A percentile compares a stretch with the other conserved stretches of the same genome.
These are phyloP conservation scores for Ostrea edulis DNA, from an alignment of 1,140 invertebrate species.

Conservation along the genomic window DNA sequence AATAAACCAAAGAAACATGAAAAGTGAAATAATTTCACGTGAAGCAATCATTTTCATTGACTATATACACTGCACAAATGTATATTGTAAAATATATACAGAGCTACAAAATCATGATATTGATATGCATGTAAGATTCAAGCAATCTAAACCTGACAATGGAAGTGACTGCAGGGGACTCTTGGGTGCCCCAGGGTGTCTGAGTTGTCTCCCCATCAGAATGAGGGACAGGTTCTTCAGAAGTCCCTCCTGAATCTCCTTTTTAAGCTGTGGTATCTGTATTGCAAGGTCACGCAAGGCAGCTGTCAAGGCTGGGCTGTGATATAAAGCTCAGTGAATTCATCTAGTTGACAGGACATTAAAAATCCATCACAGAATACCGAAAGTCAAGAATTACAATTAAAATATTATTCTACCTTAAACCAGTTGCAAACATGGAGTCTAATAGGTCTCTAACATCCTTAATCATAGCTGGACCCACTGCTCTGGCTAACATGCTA, in stretches of 20 bases:
- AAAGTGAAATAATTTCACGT: neutral
- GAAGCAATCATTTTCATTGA: neutral
- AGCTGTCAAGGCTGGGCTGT: conserved; percentile 92
- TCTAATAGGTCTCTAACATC: conserved; percentile 93
- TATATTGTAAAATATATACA: too few relatives aligned
- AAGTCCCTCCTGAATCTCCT: conserved; percentile 94
- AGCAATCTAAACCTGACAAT: conserved; percentile 58
- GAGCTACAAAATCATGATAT: too few relatives aligned
- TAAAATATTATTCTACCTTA: conserved; percentile 79
- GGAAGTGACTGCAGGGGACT: conserved; percentile 57
- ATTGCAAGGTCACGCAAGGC: conserved; percentile 93
- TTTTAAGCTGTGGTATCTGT: conserved; percentile 92
- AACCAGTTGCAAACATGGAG: conserved; percentile 91
- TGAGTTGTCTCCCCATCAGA: conserved; percentile 90
- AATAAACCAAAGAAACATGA: neutral
- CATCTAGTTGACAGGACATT: neutral
- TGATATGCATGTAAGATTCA: too few relatives aligned
- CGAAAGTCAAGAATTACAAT: neutral
- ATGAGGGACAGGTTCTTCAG: conserved; percentile 92
- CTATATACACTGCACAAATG: too few relatives aligned
- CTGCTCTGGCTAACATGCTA: conserved; percentile 93
- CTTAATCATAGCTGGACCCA: conserved; percentile 86
- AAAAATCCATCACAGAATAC: neutral
- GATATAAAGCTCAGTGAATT: conserved; percentile 42
- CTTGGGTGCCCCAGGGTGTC: conserved; percentile 74